These are phyloP conservation scores for Pomatorhinus ruficollis DNA, from an alignment of 2,113 vertebrate species.

Conservation along the genomic window DNA sequence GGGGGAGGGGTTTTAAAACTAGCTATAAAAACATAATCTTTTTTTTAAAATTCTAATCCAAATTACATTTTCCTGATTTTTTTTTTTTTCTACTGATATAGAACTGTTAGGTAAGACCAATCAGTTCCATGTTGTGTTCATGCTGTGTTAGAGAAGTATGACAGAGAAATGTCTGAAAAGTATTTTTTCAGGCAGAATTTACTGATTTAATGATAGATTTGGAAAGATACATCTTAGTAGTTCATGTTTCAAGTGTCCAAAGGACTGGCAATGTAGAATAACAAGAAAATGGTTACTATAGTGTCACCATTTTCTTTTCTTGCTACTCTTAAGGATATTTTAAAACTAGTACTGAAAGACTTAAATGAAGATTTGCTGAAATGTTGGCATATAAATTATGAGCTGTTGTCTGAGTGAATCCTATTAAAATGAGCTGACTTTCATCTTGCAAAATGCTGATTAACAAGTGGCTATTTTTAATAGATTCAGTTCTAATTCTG, in stretches of 20 bases:
- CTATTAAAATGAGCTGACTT: not conserved
- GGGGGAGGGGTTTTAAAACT: not conserved
- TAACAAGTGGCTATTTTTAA: not conserved
- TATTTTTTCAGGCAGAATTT: not conserved
- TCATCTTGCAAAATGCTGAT: not conserved
- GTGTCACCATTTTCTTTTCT: not conserved
- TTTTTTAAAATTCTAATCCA: not conserved
- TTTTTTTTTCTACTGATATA: not conserved
- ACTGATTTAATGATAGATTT: not conserved
- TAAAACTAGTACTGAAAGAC: not conserved
- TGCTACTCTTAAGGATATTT: not conserved
- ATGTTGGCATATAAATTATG: not conserved
- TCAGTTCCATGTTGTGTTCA: not conserved
- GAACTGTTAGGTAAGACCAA: not conserved
- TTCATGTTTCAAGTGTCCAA: not conserved
- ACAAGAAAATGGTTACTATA: not conserved
- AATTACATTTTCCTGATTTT: not conserved
- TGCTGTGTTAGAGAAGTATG: not conserved
- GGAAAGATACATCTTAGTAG: not conserved
- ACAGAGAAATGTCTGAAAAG: not conserved
- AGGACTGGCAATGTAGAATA: not conserved
- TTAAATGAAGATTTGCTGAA: not conserved
- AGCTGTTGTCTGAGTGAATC: not conserved
- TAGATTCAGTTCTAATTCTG: not conserved
- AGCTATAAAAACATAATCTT: not conserved